A percentile compares a stretch with the other conserved stretches of the same genome.
These are phyloP conservation scores for Hypotaenidia philippensis DNA, from an alignment of 2,797 vertebrate species.

Conservation along the genomic window DNA sequence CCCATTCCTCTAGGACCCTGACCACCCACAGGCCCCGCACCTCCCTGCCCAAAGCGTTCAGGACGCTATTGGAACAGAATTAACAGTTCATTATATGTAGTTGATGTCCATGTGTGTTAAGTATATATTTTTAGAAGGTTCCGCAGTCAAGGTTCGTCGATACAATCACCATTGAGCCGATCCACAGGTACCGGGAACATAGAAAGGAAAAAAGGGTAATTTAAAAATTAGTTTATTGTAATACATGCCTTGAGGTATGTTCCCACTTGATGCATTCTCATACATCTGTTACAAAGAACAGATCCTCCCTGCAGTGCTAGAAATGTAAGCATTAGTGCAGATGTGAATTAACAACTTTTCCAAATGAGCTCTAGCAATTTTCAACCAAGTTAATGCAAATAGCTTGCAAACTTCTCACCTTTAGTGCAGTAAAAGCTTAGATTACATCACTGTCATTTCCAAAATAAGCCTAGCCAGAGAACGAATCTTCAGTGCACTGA, in stretches of 20 bases:
- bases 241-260: conserved; percentile 90
- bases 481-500: conserved; percentile 68
- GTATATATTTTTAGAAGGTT: conserved; percentile 89
- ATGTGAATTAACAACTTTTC: conserved; percentile 83
- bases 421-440: conserved; percentile 73
- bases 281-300: conserved; percentile 86
- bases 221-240: conserved; percentile 98
- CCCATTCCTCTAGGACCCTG: conserved; percentile 94
- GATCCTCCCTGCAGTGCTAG: conserved; percentile 86
- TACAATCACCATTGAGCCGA: conserved; percentile 98
- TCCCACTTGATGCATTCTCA: conserved; percentile 89
- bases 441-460: conserved; percentile 71
- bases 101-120: conserved; percentile 90
- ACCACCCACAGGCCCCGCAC: conserved; percentile 87
- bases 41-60: conserved; percentile 96
- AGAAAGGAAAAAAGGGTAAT: conserved; percentile 99
- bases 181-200: conserved; percentile 99
- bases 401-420: conserved; percentile 77
- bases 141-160: conserved; percentile 98
- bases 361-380: conserved; percentile 81
- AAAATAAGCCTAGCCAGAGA: conserved; percentile 77
- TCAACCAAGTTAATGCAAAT: conserved; percentile 82
- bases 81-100: conserved; percentile 86
- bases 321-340: conserved; percentile 86
- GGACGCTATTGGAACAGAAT: conserved; percentile 91